Conservation (phyloP, 2,113 vertebrate genomes). For the Pyrgilauda ruficollis region DNA sequence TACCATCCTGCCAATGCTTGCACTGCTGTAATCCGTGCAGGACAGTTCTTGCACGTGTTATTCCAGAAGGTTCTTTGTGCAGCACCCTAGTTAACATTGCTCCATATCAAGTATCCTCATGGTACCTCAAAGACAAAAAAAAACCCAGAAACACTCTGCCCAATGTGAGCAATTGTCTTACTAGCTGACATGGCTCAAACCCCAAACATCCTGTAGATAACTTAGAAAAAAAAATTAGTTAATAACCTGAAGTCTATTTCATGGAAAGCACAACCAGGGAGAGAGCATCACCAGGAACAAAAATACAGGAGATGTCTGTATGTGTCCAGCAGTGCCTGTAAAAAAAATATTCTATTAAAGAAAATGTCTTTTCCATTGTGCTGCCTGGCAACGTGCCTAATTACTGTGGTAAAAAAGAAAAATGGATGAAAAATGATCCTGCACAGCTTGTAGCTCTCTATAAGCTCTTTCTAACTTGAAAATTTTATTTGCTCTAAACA, state of each 20-base stretch:
- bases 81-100: background rate
- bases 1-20: background rate
- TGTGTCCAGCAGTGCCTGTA: background rate
- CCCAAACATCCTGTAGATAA: background rate
- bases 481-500: background rate
- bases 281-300: background rate
- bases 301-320: background rate
- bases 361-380: conserved; percentile 12
- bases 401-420: background rate
- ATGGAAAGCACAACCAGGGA: background rate
- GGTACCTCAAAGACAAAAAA: background rate
- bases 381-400: conserved; percentile 45
- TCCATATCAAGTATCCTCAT: background rate
- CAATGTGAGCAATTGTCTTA: background rate
- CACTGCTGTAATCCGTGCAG: background rate
- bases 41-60: background rate
- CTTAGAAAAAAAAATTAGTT: background rate
- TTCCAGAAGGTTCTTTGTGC: background rate
- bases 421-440: background rate
- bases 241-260: background rate
- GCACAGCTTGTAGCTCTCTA: background rate
- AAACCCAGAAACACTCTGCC: fast-evolving
- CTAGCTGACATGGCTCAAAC: background rate
- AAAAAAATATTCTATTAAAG: background rate
- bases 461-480: background rate